Evolutionary conservation across 2,113 vertebrate species (phyloP).

Genomic region (Calidris pygmaea): DNA sequence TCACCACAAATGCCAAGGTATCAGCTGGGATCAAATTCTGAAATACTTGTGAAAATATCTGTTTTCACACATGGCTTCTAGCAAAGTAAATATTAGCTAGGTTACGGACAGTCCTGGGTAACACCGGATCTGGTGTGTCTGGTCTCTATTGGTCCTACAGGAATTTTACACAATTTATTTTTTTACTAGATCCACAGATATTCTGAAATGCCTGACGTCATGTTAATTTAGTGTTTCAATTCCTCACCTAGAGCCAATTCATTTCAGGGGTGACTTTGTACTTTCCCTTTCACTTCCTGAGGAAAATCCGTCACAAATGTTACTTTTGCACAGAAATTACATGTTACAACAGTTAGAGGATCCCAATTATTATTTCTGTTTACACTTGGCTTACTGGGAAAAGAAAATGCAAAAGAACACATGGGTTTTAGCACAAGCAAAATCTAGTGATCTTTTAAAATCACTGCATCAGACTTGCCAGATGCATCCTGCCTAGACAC

Average conservation of each 20-base stretch:
- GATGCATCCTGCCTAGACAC: not conserved
- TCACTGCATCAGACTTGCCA: not conserved
- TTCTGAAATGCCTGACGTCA: not conserved
- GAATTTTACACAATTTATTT: not conserved
- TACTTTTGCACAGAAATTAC: not conserved
- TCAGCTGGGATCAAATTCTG: not conserved
- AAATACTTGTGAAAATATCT: constrained; percentile 53
- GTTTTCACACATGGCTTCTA: constrained; percentile 29
- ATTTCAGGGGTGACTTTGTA: not conserved
- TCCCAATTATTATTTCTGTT: not conserved
- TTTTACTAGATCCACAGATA: not conserved
- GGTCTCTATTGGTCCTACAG: not conserved
- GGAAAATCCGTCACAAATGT: not conserved
- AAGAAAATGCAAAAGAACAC: constrained; percentile 7
- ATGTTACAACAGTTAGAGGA: not conserved
- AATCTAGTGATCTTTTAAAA: constrained; percentile 32
- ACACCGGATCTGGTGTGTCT: not conserved
- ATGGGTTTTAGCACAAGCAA: not conserved
- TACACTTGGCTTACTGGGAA: not conserved
- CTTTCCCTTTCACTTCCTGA: not conserved
- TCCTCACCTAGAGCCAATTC: not conserved
- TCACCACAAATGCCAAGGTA: constrained; percentile 26
- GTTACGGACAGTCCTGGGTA: not conserved
- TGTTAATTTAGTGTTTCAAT: constrained; percentile 28
- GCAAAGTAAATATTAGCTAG: constrained; percentile 21